Conservation (phyloP, 2,797 vertebrate genomes). For the Siniperca undulata region DNA sequence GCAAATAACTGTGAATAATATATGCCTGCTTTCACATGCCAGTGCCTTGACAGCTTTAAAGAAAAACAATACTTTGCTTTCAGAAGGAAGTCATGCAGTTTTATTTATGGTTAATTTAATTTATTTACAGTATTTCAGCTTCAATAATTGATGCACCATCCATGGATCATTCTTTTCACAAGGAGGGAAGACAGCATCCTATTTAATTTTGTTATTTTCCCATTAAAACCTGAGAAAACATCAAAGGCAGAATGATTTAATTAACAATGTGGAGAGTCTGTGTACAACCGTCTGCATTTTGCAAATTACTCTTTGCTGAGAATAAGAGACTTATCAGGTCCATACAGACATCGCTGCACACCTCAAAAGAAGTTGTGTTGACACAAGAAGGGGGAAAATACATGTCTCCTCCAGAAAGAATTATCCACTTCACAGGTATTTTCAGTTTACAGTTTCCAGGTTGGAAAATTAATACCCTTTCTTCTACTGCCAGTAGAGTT, state of each 20-base stretch:
- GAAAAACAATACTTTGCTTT: constrained; percentile 68
- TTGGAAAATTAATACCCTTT: constrained; percentile 83
- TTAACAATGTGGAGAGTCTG: constrained; percentile 86
- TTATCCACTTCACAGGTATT: constrained; percentile 87
- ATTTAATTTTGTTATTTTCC: constrained; percentile 85
- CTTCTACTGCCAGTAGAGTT: constrained; percentile 78
- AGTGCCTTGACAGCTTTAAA: constrained; percentile 46
- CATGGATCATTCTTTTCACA: constrained; percentile 72
- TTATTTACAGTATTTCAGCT: constrained; percentile 78
- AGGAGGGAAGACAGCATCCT: constrained; percentile 72
- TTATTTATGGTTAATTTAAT: constrained; percentile 76
- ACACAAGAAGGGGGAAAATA: constrained; percentile 82
- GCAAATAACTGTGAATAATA: constrained; percentile 57
- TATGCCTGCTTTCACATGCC: constrained; percentile 37
- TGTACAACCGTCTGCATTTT: constrained; percentile 82
- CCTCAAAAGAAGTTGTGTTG: constrained; percentile 87
- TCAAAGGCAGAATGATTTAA: constrained; percentile 88
- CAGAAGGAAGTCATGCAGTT: constrained; percentile 54
- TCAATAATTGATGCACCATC: constrained; percentile 76
- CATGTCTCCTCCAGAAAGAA: constrained; percentile 81
- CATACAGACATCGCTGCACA: constrained; percentile 83
- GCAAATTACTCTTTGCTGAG: constrained; percentile 86
- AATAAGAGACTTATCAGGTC: constrained; percentile 88
- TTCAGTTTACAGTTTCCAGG: constrained; percentile 82
- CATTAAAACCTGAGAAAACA: constrained; percentile 86